Conservation (phyloP, 2,888 invertebrate genomes). For the Nemapogon koenigi region DNA sequence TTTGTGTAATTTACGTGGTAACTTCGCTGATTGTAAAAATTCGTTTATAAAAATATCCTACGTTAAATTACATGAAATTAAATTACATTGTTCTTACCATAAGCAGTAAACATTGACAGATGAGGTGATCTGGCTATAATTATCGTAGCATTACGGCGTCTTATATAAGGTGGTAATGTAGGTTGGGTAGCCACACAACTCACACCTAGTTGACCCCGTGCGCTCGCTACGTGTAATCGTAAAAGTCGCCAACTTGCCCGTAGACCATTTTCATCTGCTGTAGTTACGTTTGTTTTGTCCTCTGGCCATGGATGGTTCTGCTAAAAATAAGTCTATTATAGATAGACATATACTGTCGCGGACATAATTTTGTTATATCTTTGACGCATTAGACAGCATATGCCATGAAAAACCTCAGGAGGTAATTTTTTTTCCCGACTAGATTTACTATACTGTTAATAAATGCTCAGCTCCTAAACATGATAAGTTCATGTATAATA, state of each 20-base stretch:
- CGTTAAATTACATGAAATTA: neutral
- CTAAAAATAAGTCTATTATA: neutral
- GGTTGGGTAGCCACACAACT: slow-evolving; percentile 51
- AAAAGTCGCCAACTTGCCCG: slow-evolving; percentile 46
- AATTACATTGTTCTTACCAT: slow-evolving; percentile 26
- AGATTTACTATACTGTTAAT: too few relatives aligned
- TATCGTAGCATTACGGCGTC: slow-evolving; percentile 32
- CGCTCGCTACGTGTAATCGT: slow-evolving; percentile 30
- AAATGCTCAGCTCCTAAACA: too few relatives aligned
- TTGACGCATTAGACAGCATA: too few relatives aligned
- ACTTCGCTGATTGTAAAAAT: too few relatives aligned
- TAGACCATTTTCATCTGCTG: slow-evolving; percentile 35
- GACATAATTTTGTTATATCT: too few relatives aligned
- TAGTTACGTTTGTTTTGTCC: slow-evolving; percentile 42
- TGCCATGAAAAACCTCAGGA: too few relatives aligned
- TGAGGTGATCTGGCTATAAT: slow-evolving; percentile 45
- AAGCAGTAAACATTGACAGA: slow-evolving; percentile 49
- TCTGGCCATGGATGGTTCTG: slow-evolving; percentile 44
- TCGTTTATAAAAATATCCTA: neutral
- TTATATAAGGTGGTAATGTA: slow-evolving; percentile 33
- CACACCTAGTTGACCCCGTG: slow-evolving; percentile 27
- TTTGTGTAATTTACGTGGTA: too few relatives aligned
- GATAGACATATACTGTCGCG: too few relatives aligned
- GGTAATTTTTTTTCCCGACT: too few relatives aligned
- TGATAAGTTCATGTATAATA: too few relatives aligned